Base-by-base conservation (phyloP, 2,888 invertebrate species). In the Entomobrya proxima region DNA sequence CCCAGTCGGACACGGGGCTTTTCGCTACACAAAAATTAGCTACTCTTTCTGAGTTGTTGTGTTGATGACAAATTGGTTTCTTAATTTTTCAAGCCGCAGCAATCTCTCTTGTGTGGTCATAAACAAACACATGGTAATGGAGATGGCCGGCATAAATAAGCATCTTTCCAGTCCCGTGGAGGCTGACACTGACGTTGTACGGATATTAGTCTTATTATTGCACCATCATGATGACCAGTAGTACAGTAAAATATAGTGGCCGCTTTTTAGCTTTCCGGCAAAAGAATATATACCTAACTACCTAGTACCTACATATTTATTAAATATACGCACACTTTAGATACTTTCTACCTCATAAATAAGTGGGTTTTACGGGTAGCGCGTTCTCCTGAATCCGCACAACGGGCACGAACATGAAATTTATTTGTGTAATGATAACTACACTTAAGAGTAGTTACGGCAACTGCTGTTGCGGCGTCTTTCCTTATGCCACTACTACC, bases 381-480 rank as follows among this genome's bases (percentile, higher is more conserved):
- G 77, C 67, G 67, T 69, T 77, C 67, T 72, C 84, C 84, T 78
- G 77, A 78, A 67, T 78, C 84, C 84, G 77, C 77, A 84, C 76
- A 83, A 61, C 72, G 81, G 21, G 52, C 32, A 52, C 61, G 64
- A 75, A 37, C 50, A 64, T 67, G 61, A 84, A 84, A 84, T 84
- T 78, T 84, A 84, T 84, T 69, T 84, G 47, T 84, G 58, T 78
- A 84, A 84, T 84, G 78, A 78, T 84, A 84, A 78, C 84, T 84
- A 72, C 47, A 50, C 72, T 77, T 78, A 72, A 84, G 74, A 44
- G 58, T 58, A 78, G 72, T 84, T 78, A 78, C 77, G 72, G 61
- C 61, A 78, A 78, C 72, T 78, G 84, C 72, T 84, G 78, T 78
- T 84, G 58, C 72, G 72, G 78, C 84, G 74, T 84, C 84, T 78